These are phyloP conservation scores for Hipparchia sbordonii DNA, from an alignment of 2,888 invertebrate species.

Conservation along the genomic window DNA sequence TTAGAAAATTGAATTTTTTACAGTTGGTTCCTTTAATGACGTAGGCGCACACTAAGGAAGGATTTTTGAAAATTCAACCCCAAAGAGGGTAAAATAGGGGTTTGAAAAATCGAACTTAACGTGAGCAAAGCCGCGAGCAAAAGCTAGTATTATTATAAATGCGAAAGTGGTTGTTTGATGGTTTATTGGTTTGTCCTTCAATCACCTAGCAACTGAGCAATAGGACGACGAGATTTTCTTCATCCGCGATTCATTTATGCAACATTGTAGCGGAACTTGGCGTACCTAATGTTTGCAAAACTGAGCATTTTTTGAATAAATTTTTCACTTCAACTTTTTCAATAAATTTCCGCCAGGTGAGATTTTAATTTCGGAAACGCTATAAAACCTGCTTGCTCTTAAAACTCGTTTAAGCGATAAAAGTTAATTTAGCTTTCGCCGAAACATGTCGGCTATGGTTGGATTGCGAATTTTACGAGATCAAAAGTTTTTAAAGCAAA, in stretches of 20 bases:
- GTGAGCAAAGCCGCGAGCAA: no score
- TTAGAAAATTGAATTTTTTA: no score
- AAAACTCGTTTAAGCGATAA: slow-evolving; percentile 27
- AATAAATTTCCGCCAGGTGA: slow-evolving; percentile 27
- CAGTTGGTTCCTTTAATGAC: no score
- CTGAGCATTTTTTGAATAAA: neutral
- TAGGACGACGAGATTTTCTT: no score
- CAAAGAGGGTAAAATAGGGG: no score
- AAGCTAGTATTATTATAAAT: no score
- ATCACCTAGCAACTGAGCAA: no score
- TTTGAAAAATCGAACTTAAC: no score
- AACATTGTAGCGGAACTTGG: neutral
- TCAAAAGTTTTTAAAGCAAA: slow-evolving; percentile 28
- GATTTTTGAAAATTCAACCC: no score
- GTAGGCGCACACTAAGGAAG: no score
- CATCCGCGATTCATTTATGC: neutral
- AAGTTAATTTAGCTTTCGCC: slow-evolving; percentile 28
- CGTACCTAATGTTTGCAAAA: neutral
- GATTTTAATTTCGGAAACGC: slow-evolving; percentile 26
- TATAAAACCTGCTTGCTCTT: slow-evolving; percentile 29
- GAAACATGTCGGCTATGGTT: slow-evolving; percentile 26
- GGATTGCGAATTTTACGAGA: slow-evolving; percentile 24
- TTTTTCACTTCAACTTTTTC: slow-evolving; percentile 17
- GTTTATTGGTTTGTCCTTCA: no score
- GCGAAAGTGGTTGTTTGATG: no score